Conservation (phyloP, 1,140 invertebrate species). For the Aphelinus certus region DNA sequence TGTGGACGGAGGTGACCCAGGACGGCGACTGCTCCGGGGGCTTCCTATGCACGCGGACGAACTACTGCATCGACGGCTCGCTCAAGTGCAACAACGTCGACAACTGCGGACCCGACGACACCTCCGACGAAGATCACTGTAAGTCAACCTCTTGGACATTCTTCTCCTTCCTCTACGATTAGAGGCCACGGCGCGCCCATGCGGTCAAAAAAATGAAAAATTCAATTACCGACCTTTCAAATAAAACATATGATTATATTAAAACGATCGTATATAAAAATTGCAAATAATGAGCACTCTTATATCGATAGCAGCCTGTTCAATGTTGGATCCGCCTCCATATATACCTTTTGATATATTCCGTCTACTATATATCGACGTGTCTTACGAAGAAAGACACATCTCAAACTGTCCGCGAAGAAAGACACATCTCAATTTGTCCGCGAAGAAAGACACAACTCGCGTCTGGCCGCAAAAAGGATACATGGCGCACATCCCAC, state of each 20-base stretch:
- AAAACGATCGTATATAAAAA: background rate
- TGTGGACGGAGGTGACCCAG: constrained; percentile 85
- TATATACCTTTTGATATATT: constrained; percentile 38
- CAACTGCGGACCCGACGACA: constrained; percentile 83
- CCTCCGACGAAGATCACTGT: constrained; percentile 85
- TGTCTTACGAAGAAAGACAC: no score
- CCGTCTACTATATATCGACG: no score
- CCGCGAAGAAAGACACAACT: no score
- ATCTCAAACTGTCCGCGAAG: no score
- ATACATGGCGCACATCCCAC: no score
- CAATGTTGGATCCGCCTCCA: constrained; percentile 54
- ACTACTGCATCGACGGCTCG: constrained; percentile 82
- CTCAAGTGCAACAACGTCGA: constrained; percentile 80
- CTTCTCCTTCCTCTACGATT: constrained; percentile 52
- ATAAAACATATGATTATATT: no score
- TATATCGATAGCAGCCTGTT: constrained; percentile 49
- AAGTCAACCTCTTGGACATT: constrained; percentile 66
- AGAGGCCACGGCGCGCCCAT: constrained; percentile 39
- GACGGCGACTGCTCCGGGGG: constrained; percentile 67
- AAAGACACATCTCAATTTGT: no score
- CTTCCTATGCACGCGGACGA: constrained; percentile 74
- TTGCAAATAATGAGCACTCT: constrained; percentile 42
- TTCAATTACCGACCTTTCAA: no score
- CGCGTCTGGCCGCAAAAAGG: no score
- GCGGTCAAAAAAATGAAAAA: no score